A percentile compares a stretch with the other conserved stretches of the same genome.
phyloP scores from a whole-genome alignment of 2,113 vertebrate genomes.

The Hippocampus mohnikei region DNA sequence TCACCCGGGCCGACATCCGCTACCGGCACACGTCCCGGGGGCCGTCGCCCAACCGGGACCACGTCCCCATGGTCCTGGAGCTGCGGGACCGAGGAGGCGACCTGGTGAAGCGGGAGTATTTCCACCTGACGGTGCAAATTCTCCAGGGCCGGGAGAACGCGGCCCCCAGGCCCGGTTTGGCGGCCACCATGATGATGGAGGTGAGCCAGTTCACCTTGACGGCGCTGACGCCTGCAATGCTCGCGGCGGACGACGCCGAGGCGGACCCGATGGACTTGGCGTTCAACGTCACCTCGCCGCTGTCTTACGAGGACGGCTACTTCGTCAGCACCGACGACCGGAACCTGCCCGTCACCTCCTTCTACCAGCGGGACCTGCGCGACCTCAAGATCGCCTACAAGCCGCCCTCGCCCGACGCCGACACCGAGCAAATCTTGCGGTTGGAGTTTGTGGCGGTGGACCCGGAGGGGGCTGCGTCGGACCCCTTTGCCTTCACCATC shows the following conservation, averaged over 20 bases:
- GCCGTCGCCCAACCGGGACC: conserved; percentile 85
- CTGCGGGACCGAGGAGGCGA: conserved; percentile 75
- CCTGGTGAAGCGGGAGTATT: conserved; percentile 84
- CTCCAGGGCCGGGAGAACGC: conserved; percentile 81
- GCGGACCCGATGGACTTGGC: conserved; percentile 78
- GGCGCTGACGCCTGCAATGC: conserved; percentile 87
- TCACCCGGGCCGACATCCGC: conserved; percentile 78
- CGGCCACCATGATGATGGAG: conserved; percentile 97
- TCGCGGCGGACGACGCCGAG: conserved; percentile 85
- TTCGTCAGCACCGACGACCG: conserved; percentile 93
- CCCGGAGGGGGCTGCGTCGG: conserved; percentile 84
- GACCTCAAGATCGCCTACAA: conserved; percentile 90
- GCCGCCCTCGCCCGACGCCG: conserved; percentile 81
- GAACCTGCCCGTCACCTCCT: conserved; percentile 87
- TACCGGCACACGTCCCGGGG: conserved; percentile 82
- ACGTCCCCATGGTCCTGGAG: conserved; percentile 88
- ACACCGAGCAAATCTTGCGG: conserved; percentile 87
- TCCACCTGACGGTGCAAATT: conserved; percentile 87
- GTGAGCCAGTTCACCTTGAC: conserved; percentile 94
- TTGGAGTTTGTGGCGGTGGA: conserved; percentile 89
- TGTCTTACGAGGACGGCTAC: conserved; percentile 84
- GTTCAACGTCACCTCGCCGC: conserved; percentile 88
- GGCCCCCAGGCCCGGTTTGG: conserved; percentile 87
- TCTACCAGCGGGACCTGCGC: conserved; percentile 83
- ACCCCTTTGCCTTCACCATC: conserved; percentile 90